Conservation (phyloP, 2,113 vertebrate species). For the Grantiella picta region DNA sequence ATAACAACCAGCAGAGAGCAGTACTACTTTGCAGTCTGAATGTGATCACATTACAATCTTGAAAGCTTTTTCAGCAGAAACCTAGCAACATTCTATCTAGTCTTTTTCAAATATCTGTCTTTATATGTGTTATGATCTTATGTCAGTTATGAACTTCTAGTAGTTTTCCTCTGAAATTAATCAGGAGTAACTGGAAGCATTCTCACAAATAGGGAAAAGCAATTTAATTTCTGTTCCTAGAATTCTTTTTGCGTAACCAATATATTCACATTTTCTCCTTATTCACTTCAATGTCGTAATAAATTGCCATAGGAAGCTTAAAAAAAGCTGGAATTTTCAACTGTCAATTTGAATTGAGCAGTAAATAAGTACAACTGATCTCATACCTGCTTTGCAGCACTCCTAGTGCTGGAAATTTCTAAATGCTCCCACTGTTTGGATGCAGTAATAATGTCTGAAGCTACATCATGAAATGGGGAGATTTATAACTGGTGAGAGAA, state of each 20-base stretch:
- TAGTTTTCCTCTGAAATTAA: not conserved
- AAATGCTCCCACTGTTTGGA: not conserved
- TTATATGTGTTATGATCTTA: not conserved
- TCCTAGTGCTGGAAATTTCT: not conserved
- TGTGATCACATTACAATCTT: not conserved
- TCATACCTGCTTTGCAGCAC: not conserved
- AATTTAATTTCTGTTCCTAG: not conserved
- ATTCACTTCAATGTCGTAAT: not conserved
- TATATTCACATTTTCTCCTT: not conserved
- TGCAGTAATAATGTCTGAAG: not conserved
- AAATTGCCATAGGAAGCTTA: not conserved
- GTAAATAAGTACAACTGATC: not conserved
- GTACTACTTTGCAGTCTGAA: not conserved
- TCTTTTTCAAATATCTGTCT: not conserved
- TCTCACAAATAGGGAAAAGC: not conserved
- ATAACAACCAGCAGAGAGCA: conserved; percentile 57
- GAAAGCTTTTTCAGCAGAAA: not conserved
- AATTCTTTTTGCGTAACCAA: not conserved
- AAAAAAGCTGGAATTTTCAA: not conserved
- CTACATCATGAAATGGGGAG: not conserved
- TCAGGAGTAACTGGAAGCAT: not conserved
- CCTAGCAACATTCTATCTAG: not conserved
- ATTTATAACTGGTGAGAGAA: not conserved
- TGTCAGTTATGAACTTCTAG: not conserved
- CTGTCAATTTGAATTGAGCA: not conserved